These are phyloP conservation scores for Python bivittatus DNA, from an alignment of 2,113 vertebrate species.

Conservation along the genomic window DNA sequence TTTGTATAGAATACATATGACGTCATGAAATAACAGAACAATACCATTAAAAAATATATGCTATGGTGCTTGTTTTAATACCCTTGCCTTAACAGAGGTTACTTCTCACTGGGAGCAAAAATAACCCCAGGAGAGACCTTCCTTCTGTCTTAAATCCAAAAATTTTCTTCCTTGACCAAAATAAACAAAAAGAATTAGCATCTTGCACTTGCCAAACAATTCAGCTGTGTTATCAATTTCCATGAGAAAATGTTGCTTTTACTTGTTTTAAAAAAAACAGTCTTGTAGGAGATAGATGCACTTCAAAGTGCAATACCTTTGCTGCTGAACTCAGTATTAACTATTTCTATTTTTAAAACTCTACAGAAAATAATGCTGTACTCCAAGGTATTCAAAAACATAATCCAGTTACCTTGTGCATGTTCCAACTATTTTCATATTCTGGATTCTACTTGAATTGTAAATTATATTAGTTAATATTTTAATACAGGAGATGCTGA, in stretches of 20 bases:
- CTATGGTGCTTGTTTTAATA: neutral
- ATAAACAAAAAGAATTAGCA: neutral
- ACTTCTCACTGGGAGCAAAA: neutral
- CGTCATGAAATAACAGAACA: neutral
- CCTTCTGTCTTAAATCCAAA: neutral
- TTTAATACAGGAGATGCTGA: neutral
- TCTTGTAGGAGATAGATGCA: neutral
- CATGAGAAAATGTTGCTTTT: neutral
- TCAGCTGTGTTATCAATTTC: neutral
- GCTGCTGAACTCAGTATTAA: neutral
- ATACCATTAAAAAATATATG: neutral
- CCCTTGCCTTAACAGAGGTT: neutral
- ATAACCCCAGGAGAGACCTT: neutral
- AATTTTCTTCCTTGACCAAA: neutral
- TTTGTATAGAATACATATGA: neutral
- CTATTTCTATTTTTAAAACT: neutral
- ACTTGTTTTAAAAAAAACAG: neutral
- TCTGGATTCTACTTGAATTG: neutral
- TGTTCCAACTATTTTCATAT: neutral
- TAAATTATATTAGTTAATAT: neutral
- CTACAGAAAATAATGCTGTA: neutral
- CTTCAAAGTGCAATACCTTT: neutral
- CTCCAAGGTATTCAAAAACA: neutral
- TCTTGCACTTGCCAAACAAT: neutral
- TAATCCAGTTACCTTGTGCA: neutral